These are phyloP conservation scores for Rhinolophus ferrumequinum DNA, from an alignment of 2,113 vertebrate species.

Conservation along the genomic window DNA sequence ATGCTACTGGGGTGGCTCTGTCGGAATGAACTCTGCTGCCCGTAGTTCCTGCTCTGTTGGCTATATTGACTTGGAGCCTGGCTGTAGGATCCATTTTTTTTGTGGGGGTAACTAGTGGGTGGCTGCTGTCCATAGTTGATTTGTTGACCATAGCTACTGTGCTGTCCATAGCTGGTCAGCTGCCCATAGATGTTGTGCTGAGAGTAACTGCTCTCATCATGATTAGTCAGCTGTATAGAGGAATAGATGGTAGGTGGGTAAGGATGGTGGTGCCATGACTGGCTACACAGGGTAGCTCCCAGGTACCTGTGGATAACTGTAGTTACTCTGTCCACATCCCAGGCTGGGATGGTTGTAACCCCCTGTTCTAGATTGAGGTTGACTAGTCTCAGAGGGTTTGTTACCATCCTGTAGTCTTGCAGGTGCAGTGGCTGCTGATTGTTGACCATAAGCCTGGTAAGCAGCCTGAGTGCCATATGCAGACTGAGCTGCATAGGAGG, in stretches of 20 bases:
- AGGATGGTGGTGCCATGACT: constrained; percentile 87
- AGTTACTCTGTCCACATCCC: constrained; percentile 90
- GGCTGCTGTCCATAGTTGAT: constrained; percentile 87
- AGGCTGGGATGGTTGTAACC: constrained; percentile 90
- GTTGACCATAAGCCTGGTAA: constrained; percentile 91
- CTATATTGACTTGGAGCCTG: constrained; percentile 93
- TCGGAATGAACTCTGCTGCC: constrained; percentile 92
- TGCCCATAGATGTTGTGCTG: constrained; percentile 93
- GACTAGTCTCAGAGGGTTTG: constrained; percentile 89
- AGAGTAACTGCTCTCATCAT: constrained; percentile 90
- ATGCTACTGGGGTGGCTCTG: constrained; percentile 92
- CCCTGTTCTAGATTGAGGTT: constrained; percentile 87
- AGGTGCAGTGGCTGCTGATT: constrained; percentile 89
- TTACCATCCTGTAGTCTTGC: constrained; percentile 91
- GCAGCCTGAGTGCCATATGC: constrained; percentile 93
- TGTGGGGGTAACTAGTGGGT: constrained; percentile 85
- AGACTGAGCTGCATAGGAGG: constrained; percentile 74
- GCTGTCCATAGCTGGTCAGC: constrained; percentile 84
- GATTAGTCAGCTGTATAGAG: constrained; percentile 91
- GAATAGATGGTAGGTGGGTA: constrained; percentile 90
- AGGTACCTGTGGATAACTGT: constrained; percentile 90
- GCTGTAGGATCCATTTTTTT: constrained; percentile 88
- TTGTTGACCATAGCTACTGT: no score
- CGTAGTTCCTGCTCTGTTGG: constrained; percentile 91
- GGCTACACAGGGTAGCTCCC: constrained; percentile 91